Conservation (phyloP, 2,888 invertebrate genomes). For the Cantharis nigra region DNA sequence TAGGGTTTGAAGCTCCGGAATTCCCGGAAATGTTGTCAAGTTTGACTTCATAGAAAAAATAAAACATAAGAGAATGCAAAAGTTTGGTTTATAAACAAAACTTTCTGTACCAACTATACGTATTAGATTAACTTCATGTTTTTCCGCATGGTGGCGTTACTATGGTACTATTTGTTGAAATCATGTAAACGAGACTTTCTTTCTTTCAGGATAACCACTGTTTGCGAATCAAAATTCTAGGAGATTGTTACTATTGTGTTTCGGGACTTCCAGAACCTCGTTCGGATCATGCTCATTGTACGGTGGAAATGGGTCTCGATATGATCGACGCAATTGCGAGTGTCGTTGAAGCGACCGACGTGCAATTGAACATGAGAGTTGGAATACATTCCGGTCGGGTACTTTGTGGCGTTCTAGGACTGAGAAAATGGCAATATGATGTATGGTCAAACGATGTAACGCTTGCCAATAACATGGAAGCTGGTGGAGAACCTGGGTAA, state of each 20-base stretch:
- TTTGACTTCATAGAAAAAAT: no score
- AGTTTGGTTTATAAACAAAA: no score
- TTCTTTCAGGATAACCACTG: slow-evolving; percentile 75
- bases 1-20: no score
- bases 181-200: neutral
- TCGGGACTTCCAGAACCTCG: slow-evolving; percentile 89
- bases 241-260: slow-evolving; percentile 94
- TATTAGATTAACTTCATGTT: no score
- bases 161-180: no score
- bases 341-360: slow-evolving; percentile 89
- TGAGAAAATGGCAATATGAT: slow-evolving; percentile 92
- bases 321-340: slow-evolving; percentile 87
- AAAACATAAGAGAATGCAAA: no score
- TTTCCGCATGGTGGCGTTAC: no score
- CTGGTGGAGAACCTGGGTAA: slow-evolving; percentile 87
- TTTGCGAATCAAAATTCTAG: slow-evolving; percentile 81
- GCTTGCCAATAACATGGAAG: slow-evolving; percentile 87
- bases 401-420: slow-evolving; percentile 85
- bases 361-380: slow-evolving; percentile 90
- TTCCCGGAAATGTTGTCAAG: no score
- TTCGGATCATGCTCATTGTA: slow-evolving; percentile 90
- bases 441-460: slow-evolving; percentile 95
- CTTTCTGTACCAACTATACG: no score
- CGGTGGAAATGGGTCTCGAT: slow-evolving; percentile 84
- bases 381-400: slow-evolving; percentile 92